phyloP scores from a whole-genome alignment of 2,888 invertebrate genomes.

The Diadromus collaris region DNA sequence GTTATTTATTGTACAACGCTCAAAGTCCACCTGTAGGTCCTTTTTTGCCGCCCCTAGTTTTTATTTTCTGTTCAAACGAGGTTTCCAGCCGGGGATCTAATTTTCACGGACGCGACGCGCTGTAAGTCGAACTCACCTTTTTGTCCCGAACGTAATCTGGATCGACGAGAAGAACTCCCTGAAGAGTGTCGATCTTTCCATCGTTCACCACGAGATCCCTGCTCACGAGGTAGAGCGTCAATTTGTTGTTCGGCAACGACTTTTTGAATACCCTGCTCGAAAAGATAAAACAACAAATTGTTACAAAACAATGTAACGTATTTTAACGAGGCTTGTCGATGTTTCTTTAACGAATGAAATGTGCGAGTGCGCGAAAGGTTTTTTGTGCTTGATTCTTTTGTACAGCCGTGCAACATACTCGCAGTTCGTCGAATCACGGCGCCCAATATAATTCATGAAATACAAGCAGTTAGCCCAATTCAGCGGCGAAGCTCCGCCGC shows the following conservation, averaged over 20 bases:
- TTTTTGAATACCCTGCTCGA: constrained; percentile 90
- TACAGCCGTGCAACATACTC: neutral
- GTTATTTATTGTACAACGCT: neutral
- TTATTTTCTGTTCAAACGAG: neutral
- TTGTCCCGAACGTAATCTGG: constrained; percentile 92
- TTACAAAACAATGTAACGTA: neutral
- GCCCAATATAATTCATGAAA: neutral
- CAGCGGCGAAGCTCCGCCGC: neutral
- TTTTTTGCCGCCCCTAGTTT: neutral
- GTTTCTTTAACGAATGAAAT: neutral
- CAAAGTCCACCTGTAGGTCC: constrained; percentile 1
- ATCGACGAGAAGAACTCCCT: constrained; percentile 96
- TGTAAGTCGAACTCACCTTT: constrained; percentile 81
- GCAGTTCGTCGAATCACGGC: neutral
- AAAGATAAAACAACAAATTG: no score
- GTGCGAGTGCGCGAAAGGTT: neutral
- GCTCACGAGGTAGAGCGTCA: constrained; percentile 91
- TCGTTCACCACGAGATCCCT: constrained; percentile 90
- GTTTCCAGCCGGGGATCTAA: neutral
- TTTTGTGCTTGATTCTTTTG: neutral
- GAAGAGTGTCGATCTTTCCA: constrained; percentile 88
- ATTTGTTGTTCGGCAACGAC: constrained; percentile 91
- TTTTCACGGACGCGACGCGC: constrained; percentile 11
- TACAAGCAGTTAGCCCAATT: neutral
- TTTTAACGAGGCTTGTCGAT: neutral